These are phyloP conservation scores for Hypselothyrea guttata DNA, from an alignment of 2,888 invertebrate species.

Conservation along the genomic window DNA sequence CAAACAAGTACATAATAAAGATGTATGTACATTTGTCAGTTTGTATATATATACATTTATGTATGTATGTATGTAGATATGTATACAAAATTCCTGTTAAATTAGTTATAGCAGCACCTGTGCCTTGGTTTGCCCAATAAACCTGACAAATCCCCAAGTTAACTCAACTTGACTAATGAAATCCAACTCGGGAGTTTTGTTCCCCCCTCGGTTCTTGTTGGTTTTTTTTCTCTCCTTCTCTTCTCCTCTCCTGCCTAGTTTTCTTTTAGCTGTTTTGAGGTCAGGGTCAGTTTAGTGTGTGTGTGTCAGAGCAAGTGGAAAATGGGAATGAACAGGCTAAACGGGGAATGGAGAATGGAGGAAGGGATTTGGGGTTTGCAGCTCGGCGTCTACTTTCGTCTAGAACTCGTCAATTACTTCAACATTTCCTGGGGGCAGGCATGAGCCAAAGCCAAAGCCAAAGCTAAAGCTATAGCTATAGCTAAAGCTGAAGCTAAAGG, in stretches of 20 bases:
- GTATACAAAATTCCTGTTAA: conserved; percentile 27
- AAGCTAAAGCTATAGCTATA: too few relatives aligned
- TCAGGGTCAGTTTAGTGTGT: conserved; percentile 39
- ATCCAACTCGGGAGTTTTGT: conserved; percentile 33
- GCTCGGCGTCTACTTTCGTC: conserved; percentile 27
- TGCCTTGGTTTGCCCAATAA: conserved; percentile 8
- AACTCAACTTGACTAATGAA: conserved; percentile 41
- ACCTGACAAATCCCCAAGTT: conserved; percentile 35
- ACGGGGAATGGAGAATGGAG: not conserved
- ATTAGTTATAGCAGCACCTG: conserved; percentile 30
- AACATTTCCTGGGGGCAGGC: conserved; percentile 53
- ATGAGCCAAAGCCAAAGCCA: too few relatives aligned
- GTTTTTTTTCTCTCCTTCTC: not conserved
- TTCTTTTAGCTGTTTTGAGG: conserved; percentile 28
- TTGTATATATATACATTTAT: conserved; percentile 3
- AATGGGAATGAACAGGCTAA: too few relatives aligned
- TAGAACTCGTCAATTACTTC: conserved; percentile 56
- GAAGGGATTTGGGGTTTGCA: too few relatives aligned
- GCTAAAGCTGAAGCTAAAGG: too few relatives aligned
- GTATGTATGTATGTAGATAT: not conserved
- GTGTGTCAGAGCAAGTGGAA: not conserved
- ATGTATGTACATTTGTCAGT: not conserved
- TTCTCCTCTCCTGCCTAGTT: too few relatives aligned
- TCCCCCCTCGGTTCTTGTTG: too few relatives aligned
- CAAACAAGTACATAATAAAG: conserved; percentile 1